These are phyloP conservation scores for Alcedo atthis DNA, from an alignment of 2,797 vertebrate species.

Conservation along the genomic window DNA sequence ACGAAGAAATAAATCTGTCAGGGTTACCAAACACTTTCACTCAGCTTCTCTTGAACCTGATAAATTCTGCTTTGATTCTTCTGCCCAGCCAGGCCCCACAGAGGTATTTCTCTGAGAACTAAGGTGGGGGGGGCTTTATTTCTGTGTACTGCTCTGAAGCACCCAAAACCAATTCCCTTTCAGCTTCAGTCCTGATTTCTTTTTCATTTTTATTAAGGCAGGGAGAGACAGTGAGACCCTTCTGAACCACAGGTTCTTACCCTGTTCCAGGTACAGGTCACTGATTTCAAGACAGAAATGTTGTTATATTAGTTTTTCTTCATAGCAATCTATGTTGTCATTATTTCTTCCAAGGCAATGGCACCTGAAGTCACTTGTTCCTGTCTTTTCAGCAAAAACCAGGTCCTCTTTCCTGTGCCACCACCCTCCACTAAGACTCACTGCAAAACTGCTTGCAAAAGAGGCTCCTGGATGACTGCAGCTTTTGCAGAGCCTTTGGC, in stretches of 20 bases:
- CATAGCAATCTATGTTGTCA: neutral
- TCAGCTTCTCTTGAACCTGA: neutral
- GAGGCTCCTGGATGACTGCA: neutral
- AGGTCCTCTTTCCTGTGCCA: neutral
- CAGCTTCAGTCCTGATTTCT: neutral
- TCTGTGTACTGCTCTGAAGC: neutral
- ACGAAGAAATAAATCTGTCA: neutral
- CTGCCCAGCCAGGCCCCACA: neutral
- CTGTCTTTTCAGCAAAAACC: fast-evolving
- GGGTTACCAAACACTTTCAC: neutral
- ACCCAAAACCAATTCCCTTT: neutral
- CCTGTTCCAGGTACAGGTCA: neutral
- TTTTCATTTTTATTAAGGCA: neutral
- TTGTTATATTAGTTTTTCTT: neutral
- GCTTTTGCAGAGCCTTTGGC: neutral
- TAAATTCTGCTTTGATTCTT: neutral
- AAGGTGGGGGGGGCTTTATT: neutral
- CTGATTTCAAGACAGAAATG: neutral
- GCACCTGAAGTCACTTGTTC: neutral
- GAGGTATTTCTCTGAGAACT: neutral
- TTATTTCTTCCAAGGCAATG: fast-evolving
- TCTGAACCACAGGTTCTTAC: neutral
- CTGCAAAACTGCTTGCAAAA: neutral
- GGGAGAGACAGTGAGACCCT: neutral
- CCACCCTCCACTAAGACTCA: fast-evolving